Conservation (phyloP, 2,888 invertebrate genomes). For the Caenorhabditis imperialis region DNA sequence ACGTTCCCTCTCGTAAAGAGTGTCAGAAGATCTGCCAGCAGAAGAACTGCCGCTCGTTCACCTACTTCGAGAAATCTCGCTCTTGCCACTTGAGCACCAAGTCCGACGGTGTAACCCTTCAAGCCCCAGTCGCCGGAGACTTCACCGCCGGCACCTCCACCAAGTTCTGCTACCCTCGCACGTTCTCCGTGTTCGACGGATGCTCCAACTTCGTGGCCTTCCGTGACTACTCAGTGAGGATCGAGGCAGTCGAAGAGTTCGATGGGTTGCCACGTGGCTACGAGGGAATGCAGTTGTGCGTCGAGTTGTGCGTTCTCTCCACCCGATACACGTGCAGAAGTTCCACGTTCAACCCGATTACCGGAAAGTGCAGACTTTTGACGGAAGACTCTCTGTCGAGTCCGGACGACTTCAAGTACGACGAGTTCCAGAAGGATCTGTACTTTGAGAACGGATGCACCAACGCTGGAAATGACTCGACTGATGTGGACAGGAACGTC, state of each 20-base stretch:
- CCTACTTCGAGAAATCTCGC: conserved; percentile 63
- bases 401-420: conserved; percentile 69
- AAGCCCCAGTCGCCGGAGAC: conserved; percentile 51
- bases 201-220: conserved; percentile 76
- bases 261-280: conserved; percentile 74
- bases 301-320: conserved; percentile 75
- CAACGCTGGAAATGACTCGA: conserved; percentile 21
- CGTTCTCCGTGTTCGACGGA: conserved; percentile 70
- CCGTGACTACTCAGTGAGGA: conserved; percentile 70
- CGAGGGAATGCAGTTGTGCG: conserved; percentile 75
- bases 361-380: conserved; percentile 68
- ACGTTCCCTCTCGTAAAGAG: conserved; percentile 49
- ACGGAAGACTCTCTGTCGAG: conserved; percentile 68
- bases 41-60: conserved; percentile 61
- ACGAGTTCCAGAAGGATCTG: conserved; percentile 60
- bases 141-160: conserved; percentile 63
- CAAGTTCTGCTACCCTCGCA: conserved; percentile 67
- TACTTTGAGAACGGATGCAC: conserved; percentile 76
- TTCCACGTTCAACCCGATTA: conserved; percentile 68
- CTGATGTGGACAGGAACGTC: conserved; percentile 28
- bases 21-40: conserved; percentile 60
- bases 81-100: conserved; percentile 57
- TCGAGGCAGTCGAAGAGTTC: conserved; percentile 72
- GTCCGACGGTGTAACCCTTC: conserved; percentile 60
- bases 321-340: conserved; percentile 72